These are phyloP conservation scores for Taeniopygia guttata DNA, from an alignment of 2,797 vertebrate genomes.

Conservation along the genomic window DNA sequence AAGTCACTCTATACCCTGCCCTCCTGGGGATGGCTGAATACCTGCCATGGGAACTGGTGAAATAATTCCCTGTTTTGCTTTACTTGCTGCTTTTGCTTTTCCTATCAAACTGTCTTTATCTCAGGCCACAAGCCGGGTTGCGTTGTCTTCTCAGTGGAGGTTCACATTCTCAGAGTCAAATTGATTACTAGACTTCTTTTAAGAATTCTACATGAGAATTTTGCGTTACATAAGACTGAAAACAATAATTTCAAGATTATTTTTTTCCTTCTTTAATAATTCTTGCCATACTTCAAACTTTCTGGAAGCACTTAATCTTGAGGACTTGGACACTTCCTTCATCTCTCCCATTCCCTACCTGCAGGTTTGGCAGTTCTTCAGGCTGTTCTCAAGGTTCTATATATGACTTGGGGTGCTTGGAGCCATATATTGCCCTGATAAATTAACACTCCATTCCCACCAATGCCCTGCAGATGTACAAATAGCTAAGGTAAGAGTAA, in stretches of 20 bases:
- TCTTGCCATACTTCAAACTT: neutral
- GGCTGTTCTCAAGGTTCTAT: neutral
- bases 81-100: neutral
- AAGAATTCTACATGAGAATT: neutral
- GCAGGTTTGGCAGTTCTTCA: neutral
- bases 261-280: neutral
- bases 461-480: neutral
- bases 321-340: neutral
- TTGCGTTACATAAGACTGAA: neutral
- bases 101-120: neutral
- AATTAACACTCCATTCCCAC: neutral
- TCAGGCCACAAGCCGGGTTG: neutral
- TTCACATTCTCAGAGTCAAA: neutral
- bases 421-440: neutral
- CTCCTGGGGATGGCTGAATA: neutral
- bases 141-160: fast-evolving
- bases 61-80: neutral
- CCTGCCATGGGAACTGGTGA: neutral
- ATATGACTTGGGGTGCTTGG: neutral
- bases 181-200: neutral
- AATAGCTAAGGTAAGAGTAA: neutral
- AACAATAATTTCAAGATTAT: neutral
- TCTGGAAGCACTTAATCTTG: neutral
- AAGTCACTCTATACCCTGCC: neutral
- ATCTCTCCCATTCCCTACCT: neutral